Base-by-base conservation (phyloP, 2,113 vertebrate genomes). In the Gulo gulo region DNA sequence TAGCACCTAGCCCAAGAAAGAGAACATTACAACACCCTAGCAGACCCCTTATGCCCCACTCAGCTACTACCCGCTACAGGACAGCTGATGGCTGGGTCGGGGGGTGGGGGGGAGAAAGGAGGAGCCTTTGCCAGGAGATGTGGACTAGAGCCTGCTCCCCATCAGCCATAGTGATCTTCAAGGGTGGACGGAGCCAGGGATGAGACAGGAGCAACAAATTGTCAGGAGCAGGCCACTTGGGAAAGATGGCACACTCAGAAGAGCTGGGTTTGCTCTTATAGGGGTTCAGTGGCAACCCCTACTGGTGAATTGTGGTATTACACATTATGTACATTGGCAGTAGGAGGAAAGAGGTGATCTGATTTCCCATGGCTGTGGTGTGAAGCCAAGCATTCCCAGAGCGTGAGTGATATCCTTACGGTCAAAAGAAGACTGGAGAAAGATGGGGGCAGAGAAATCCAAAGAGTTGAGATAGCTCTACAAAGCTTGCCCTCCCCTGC, bases 281-380 rank as follows among this genome's bases (percentile, higher is more conserved):
- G 24, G 45, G 14, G 14, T 7, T 65, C 50, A 0, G 1, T 88
- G 80, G 85, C 57, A 11, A 18, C 39, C 63, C 85, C 89, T 93
- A 59, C 55, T 90, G 94, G 91, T 91, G 65, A 81, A n/a, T 2
- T 39, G 10, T 81, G 92, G 88, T 31, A 57, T 81, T 81, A 50
- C 63, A 82, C 55, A 63, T 31, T 15, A 16, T 26, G 10, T n/a
- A 8, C 39, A 45, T 15, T 2, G 36, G 23, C 76, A 16, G 1
- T 4, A 0, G 61, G 5, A 20, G 6, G 1, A 2, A 36, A 36
- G 39, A 5, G 36, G 36, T 7, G n/a, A 12, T 24, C 0, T 42
- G 3, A 45, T 71, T 78, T 31, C 34, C 59, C 4, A 1, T 1
- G 31, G 47, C 45, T 59, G 11, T 24, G 20, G 1, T 4, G 12